These are phyloP conservation scores for Drosophila mercatorum DNA, from an alignment of 2,888 invertebrate genomes.

Conservation along the genomic window DNA sequence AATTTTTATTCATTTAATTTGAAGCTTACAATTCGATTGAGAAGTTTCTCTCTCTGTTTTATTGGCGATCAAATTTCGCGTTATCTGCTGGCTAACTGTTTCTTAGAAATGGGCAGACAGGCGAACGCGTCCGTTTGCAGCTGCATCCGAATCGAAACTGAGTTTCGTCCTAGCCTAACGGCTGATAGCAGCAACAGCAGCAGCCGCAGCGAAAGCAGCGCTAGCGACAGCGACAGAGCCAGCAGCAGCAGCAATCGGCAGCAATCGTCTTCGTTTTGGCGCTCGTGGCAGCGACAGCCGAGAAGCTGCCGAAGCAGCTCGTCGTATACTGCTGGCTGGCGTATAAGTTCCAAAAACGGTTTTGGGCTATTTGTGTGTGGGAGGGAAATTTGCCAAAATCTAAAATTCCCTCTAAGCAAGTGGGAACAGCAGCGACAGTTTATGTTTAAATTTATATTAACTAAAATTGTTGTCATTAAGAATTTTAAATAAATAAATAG, in stretches of 20 bases:
- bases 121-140: slow-evolving; percentile 74
- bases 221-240: slow-evolving; percentile 43
- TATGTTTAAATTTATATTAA: too few relatives aligned
- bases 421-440: neutral
- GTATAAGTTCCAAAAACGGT: slow-evolving; percentile 14
- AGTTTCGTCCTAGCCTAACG: slow-evolving; percentile 64
- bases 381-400: neutral
- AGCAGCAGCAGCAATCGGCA: slow-evolving; percentile 16
- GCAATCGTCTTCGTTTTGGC: slow-evolving; percentile 1
- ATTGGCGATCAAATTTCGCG: slow-evolving; percentile 35
- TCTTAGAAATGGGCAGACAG: slow-evolving; percentile 7
- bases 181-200: slow-evolving; percentile 69
- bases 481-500: neutral
- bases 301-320: slow-evolving; percentile 4
- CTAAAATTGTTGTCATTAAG: too few relatives aligned
- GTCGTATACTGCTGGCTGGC: slow-evolving; percentile 8
- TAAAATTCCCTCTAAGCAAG: neutral
- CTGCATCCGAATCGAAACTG: slow-evolving; percentile 82
- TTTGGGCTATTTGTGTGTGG: neutral
- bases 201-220: slow-evolving; percentile 46
- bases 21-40: neutral
- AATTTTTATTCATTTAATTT: neutral
- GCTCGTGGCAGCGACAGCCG: slow-evolving; percentile 8
- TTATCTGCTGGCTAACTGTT: neutral
- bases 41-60: slow-evolving; percentile 4